These are phyloP conservation scores for Abrostola triplasia DNA, from an alignment of 2,888 invertebrate species.

Conservation along the genomic window DNA sequence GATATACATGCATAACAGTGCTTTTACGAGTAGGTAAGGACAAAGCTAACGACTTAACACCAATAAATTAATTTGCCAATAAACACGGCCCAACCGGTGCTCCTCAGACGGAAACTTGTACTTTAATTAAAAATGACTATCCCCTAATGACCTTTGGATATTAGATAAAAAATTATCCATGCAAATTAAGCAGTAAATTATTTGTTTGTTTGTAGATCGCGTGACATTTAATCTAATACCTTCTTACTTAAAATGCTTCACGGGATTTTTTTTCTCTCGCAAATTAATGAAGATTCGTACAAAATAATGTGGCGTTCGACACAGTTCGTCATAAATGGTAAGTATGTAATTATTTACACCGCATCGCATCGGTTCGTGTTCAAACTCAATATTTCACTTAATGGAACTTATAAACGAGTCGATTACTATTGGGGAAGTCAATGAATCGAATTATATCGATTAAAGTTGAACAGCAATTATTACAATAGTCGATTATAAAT, in stretches of 20 bases:
- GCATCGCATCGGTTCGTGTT: conserved; percentile 45
- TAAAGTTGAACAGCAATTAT: conserved; percentile 48
- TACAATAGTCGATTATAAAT: conserved; percentile 43
- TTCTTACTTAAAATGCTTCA: conserved; percentile 15
- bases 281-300: conserved; percentile 36
- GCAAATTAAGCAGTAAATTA: conserved; percentile 53
- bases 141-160: conserved; percentile 59
- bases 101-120: conserved; percentile 57
- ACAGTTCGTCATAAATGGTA: conserved; percentile 35
- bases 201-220: conserved; percentile 42
- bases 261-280: conserved; percentile 18
- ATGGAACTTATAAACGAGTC: conserved; percentile 39
- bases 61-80: conserved; percentile 72
- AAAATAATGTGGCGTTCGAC: conserved; percentile 17
- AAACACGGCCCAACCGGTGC: conserved; percentile 55
- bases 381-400: conserved; percentile 52
- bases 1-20: conserved; percentile 63
- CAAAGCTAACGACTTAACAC: conserved; percentile 67
- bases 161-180: conserved; percentile 53
- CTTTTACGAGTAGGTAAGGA: conserved; percentile 61
- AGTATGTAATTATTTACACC: conserved; percentile 43
- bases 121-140: conserved; percentile 63
- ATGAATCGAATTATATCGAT: conserved; percentile 52
- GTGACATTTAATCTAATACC: conserved; percentile 44
- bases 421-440: conserved; percentile 47